Conservation (phyloP, 2,888 invertebrate species). For the Nomada flava region DNA sequence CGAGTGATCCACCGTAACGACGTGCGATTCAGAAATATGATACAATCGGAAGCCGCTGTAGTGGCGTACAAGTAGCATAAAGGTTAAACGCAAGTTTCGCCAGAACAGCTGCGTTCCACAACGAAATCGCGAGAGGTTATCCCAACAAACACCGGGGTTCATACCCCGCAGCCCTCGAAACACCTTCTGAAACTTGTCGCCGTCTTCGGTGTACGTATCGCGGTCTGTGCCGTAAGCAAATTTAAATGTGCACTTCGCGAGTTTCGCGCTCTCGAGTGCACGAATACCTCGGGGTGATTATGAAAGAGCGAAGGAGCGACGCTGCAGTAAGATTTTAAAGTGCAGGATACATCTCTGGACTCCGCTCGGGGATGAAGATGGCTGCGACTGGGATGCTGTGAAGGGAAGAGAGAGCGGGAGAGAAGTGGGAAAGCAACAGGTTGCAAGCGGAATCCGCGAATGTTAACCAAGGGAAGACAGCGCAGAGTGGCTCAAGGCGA, state of each 20-base stretch:
- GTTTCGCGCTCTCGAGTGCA: conserved; percentile 29
- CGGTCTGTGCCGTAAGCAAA: conserved; percentile 30
- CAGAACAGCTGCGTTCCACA: neutral
- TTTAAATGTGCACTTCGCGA: conserved; percentile 39
- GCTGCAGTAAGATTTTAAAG: conserved; percentile 59
- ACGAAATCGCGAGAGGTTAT: conserved; percentile 9
- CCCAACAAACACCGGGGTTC: neutral
- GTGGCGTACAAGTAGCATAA: no score
- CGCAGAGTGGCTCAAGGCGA: conserved; percentile 61
- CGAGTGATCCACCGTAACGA: no score
- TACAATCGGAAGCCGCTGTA: no score
- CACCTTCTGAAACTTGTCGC: conserved; percentile 11
- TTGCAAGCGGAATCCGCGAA: conserved; percentile 82
- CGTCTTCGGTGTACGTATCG: conserved; percentile 16
- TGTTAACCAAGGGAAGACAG: conserved; percentile 76
- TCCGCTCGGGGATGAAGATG: conserved; percentile 43
- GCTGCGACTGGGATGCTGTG: conserved; percentile 66
- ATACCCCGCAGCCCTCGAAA: neutral
- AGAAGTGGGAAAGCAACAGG: conserved; percentile 81
- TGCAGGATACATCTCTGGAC: conserved; percentile 66
- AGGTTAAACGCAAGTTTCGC: neutral
- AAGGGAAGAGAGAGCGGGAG: conserved; percentile 47
- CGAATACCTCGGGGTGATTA: conserved; percentile 61
- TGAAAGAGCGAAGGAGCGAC: conserved; percentile 46
- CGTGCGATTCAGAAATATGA: no score